phyloP scores from a whole-genome alignment of 2,797 vertebrate species.

The Danio aesculapii region DNA sequence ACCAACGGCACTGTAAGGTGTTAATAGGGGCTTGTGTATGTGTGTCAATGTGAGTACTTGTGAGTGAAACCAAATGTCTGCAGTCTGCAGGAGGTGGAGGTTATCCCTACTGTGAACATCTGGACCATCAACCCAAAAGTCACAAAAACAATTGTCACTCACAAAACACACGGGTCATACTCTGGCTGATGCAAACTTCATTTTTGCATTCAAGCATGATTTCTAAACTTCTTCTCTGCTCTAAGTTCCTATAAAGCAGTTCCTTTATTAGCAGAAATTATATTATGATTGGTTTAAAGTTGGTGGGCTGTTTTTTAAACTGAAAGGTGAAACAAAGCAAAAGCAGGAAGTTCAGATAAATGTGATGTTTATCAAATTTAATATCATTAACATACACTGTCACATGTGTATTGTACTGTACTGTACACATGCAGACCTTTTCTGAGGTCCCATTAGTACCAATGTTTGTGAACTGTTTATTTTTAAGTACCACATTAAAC shows the following conservation, averaged over 20 bases:
- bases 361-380: not conserved
- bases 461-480: not conserved
- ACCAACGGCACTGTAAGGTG: conserved; percentile 10
- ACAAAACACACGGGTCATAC: not conserved
- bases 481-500: not conserved
- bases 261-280: not conserved
- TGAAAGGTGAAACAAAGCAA: not conserved
- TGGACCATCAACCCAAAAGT: not conserved
- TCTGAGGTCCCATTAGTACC: no score
- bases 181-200: not conserved
- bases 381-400: not conserved
- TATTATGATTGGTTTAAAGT: not conserved
- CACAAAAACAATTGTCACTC: not conserved
- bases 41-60: not conserved
- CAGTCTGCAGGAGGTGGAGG: conserved; percentile 15
- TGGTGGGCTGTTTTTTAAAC: not conserved
- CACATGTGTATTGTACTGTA: no score
- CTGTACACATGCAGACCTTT: no score
- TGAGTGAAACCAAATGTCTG: not conserved
- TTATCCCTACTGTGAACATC: conserved; percentile 25
- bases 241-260: conserved; percentile 7
- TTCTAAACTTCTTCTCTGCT: not conserved
- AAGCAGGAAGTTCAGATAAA: not conserved
- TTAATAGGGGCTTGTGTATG: not conserved
- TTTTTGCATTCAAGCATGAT: not conserved